A percentile compares a stretch with the other conserved stretches of the same genome.
Evolutionary conservation across 2,113 vertebrate genomes (phyloP).

Genomic region (Plecturocebus donacophilus): DNA sequence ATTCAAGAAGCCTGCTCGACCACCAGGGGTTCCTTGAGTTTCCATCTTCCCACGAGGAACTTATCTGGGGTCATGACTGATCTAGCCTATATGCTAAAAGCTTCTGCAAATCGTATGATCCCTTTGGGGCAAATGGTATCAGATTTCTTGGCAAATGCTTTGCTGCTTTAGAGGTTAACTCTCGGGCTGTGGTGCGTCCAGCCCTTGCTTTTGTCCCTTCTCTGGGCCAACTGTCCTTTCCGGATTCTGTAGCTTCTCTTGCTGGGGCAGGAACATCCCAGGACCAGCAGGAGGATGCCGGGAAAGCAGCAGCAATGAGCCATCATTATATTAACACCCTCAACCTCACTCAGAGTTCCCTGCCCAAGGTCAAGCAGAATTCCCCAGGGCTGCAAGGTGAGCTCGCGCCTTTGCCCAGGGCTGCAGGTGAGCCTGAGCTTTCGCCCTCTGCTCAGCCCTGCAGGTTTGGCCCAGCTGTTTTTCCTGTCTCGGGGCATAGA

Average conservation of each 20-base stretch:
- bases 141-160: background rate
- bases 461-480: background rate
- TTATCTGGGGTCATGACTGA: background rate
- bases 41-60: background rate
- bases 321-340: background rate
- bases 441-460: background rate
- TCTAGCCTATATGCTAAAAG: background rate
- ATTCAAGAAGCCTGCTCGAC: background rate
- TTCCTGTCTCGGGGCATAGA: background rate
- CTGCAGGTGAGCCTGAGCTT: background rate
- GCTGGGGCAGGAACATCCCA: background rate
- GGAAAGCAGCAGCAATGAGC: background rate
- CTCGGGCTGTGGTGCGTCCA: background rate
- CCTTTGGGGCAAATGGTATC: background rate
- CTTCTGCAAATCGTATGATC: background rate
- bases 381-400: background rate
- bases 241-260: background rate
- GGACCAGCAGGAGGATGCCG: background rate
- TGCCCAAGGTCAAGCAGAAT: fast-evolving
- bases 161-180: background rate
- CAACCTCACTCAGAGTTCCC: background rate
- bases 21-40: background rate
- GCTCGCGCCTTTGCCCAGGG: fast-evolving
- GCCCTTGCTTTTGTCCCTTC: background rate
- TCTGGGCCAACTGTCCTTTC: background rate